Evolutionary conservation across 2,888 invertebrate genomes (phyloP).

Genomic region (Hololepta plana): DNA sequence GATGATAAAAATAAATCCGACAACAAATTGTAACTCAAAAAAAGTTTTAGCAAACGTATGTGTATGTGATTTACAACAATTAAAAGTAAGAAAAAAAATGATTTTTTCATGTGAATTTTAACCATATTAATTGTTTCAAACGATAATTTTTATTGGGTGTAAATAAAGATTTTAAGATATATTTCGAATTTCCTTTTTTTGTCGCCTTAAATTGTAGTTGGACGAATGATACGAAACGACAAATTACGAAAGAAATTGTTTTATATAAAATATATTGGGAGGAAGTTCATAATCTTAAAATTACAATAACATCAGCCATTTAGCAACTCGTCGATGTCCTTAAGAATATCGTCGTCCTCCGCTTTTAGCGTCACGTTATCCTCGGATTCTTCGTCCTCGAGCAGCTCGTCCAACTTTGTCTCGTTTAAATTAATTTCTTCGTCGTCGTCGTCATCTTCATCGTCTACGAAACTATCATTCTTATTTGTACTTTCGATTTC

Average conservation of each 20-base stretch:
- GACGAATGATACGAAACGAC: conserved; percentile 5
- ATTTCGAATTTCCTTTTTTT: conserved; percentile 5
- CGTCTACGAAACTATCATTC: conserved; percentile 4
- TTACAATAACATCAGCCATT: conserved; percentile 15
- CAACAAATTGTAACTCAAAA: too few relatives aligned
- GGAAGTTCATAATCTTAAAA: conserved; percentile 2
- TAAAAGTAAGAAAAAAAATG: conserved; percentile 7
- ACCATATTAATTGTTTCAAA: conserved; percentile 17
- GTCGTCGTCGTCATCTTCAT: conserved; percentile 8
- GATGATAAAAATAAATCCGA: too few relatives aligned
- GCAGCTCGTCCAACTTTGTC: conserved; percentile 18
- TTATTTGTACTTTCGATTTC: background rate
- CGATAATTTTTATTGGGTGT: conserved; percentile 23
- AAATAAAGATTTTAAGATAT: conserved; percentile 17
- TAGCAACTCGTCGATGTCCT: conserved; percentile 26
- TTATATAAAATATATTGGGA: too few relatives aligned
- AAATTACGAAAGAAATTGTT: too few relatives aligned
- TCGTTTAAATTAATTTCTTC: conserved; percentile 1
- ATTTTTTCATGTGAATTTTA: conserved; percentile 22
- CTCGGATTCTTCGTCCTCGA: conserved; percentile 22
- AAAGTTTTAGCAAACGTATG: conserved; percentile 12
- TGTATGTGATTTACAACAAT: conserved; percentile 22
- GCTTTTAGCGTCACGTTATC: conserved; percentile 16
- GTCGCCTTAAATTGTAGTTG: too few relatives aligned
- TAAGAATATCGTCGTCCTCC: conserved; percentile 26